A percentile compares a stretch with the other conserved stretches of the same genome.
Conservation (phyloP, 2,888 invertebrate genomes). For the Drosophila gaucha region DNA sequence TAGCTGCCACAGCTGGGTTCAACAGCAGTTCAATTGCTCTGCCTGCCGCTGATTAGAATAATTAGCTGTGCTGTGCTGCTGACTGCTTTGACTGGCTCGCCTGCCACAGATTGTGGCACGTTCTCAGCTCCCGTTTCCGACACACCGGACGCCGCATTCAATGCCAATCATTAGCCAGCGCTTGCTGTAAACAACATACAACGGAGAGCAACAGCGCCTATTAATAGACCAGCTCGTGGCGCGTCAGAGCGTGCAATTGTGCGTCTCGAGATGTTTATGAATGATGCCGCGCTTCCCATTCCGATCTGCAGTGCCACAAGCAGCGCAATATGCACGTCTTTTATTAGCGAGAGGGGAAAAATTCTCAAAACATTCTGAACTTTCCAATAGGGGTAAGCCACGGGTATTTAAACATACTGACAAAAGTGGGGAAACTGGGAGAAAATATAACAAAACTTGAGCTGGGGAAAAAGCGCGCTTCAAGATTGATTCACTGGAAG, state of each 20-base stretch:
- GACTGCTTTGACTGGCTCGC: conserved; percentile 32
- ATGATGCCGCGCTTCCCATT: conserved; percentile 35
- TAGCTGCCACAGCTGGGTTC: conserved; percentile 56
- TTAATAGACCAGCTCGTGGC: conserved; percentile 56
- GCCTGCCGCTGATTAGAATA: conserved; percentile 59
- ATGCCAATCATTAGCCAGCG: conserved; percentile 70
- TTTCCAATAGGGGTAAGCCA: conserved; percentile 47
- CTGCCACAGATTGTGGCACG: conserved; percentile 68
- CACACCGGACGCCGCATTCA: conserved; percentile 40
- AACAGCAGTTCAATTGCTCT: conserved; percentile 73
- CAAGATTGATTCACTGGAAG: background rate
- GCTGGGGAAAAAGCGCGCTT: conserved; percentile 13
- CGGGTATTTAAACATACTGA: too few relatives aligned
- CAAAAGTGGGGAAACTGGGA: conserved; percentile 30
- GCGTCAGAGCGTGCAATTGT: conserved; percentile 47
- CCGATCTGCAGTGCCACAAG: background rate
- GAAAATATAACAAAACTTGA: background rate
- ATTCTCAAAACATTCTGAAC: background rate
- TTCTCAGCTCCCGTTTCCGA: conserved; percentile 40
- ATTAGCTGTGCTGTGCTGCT: conserved; percentile 50
- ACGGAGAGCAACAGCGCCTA: conserved; percentile 29
- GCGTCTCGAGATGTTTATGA: conserved; percentile 48
- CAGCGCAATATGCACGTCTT: background rate
- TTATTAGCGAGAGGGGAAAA: background rate
- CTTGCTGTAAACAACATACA: conserved; percentile 58